These are phyloP conservation scores for Columba guinea DNA, from an alignment of 2,797 vertebrate species.

Conservation along the genomic window DNA sequence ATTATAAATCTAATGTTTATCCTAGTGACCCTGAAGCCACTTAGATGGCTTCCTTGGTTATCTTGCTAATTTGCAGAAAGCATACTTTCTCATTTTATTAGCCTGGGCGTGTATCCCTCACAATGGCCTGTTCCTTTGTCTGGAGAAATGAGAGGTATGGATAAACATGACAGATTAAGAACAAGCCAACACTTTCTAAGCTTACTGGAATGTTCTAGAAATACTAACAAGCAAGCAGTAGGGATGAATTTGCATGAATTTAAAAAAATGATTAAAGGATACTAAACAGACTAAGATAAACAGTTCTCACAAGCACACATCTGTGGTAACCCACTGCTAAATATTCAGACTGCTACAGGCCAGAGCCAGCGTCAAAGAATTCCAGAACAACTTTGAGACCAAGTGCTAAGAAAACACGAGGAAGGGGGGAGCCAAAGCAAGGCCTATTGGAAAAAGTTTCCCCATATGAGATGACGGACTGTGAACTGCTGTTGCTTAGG, in stretches of 20 bases:
- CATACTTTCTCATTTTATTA: not conserved
- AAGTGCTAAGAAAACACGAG: not conserved
- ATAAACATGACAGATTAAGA: not conserved
- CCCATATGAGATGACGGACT: not conserved
- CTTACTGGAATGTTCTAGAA: not conserved
- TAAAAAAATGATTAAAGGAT: not conserved
- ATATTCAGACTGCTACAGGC: not conserved
- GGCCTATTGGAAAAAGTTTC: not conserved
- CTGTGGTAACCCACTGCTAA: not conserved
- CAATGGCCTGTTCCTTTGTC: not conserved
- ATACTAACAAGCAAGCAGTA: not conserved
- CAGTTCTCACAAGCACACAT: not conserved
- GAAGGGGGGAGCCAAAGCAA: not conserved
- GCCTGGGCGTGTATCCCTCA: fast-evolving
- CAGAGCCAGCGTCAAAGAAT: not conserved
- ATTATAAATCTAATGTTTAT: not conserved
- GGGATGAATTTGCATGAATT: not conserved
- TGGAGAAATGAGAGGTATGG: not conserved
- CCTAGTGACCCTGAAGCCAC: not conserved
- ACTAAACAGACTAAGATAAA: not conserved
- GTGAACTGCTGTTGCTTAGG: not conserved
- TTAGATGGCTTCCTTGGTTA: not conserved
- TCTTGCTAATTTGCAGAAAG: not conserved
- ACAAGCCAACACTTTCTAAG: not conserved
- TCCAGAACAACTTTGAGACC: not conserved